A percentile compares a stretch with the other conserved stretches of the same genome.
phyloP scores from a whole-genome alignment of 2,113 vertebrate species.

The Stigmatopora nigra region DNA sequence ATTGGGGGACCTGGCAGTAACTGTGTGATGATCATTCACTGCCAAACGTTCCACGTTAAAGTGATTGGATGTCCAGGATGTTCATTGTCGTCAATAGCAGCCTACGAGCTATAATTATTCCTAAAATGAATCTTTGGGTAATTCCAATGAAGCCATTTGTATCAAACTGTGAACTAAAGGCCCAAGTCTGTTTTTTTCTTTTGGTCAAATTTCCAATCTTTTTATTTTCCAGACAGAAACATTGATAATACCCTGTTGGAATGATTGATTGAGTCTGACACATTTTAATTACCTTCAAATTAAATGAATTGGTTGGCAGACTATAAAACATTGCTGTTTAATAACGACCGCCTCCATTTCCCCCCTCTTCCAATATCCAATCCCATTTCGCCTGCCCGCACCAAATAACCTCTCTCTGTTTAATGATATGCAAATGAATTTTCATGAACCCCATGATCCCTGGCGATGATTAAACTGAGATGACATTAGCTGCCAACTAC shows the following conservation, averaged over 20 bases:
- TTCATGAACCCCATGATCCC: slow-evolving; percentile 71
- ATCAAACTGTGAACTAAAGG: slow-evolving; percentile 44
- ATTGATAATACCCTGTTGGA: slow-evolving; percentile 60
- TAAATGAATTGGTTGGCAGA: slow-evolving; percentile 68
- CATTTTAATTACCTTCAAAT: slow-evolving; percentile 70
- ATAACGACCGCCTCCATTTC: slow-evolving; percentile 60
- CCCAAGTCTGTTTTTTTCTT: slow-evolving; percentile 41
- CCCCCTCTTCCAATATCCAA: slow-evolving; percentile 56
- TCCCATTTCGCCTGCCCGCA: slow-evolving; percentile 60
- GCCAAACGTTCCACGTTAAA: too few relatives aligned
- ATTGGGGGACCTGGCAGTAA: too few relatives aligned
- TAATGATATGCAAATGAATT: slow-evolving; percentile 75
- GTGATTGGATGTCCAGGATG: too few relatives aligned
- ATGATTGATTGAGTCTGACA: slow-evolving; percentile 71
- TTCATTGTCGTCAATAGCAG: background rate
- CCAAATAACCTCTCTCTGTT: slow-evolving; percentile 68
- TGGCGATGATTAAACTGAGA: slow-evolving; percentile 70
- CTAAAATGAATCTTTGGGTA: slow-evolving; percentile 28
- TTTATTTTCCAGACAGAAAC: slow-evolving; percentile 59
- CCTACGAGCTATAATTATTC: slow-evolving; percentile 13
- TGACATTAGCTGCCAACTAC: slow-evolving; percentile 67
- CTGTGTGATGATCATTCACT: too few relatives aligned
- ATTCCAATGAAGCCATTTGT: slow-evolving; percentile 29
- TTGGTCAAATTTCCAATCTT: slow-evolving; percentile 52
- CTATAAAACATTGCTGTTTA: slow-evolving; percentile 72